Base-by-base conservation (phyloP, 2,113 vertebrate genomes). In the Indicator indicator region DNA sequence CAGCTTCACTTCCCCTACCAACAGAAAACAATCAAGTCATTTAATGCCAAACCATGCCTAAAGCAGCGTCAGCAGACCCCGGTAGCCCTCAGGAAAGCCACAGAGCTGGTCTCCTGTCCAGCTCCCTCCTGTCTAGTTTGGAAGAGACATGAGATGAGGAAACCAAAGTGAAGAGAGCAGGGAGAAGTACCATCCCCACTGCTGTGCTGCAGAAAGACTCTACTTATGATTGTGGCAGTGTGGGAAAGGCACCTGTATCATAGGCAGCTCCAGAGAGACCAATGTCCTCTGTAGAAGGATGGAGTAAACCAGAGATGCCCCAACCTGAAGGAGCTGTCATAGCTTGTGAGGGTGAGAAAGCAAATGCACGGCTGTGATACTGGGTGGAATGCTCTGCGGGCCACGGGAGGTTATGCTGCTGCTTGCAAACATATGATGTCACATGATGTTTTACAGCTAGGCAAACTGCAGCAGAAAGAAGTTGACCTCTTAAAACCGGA, bases 321-420 rank as follows among this genome's bases (percentile, higher is more conserved):
- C 40, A 30, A 11, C 23, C 20, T 32, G 60, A 72, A 88, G 58
- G 32, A 88, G 24, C 27, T 81, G 70, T 28, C 23, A 3, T 21
- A 46, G 65, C 12, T 46, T 8, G 1, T 21, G 16, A 26, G 55
- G 10, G 5, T 46, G 33, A 27, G 38, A 64, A 75, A 69, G 52
- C 9, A 36, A 42, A 40, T 0, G 16, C 8, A 38, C 0, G 2
- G 50, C 1, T 0, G 42, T 2, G 0, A 18, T 44, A 32, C 27
- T 18, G 32, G 24, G 20, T 16, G 46, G 46, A 67, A 55, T 17
- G 33, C 38, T 17, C 38, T 11, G 46, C 32, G 3, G 1, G 1
- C 16, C 21, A 33, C 0, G 0, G 21, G 38, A 42, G 2, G 23
- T 27, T 0, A 1, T 2, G 42, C 50, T 76, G 28, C 16, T 0